Evolutionary conservation across 2,113 vertebrate species (phyloP).

Genomic region (Clarias batrachus): DNA sequence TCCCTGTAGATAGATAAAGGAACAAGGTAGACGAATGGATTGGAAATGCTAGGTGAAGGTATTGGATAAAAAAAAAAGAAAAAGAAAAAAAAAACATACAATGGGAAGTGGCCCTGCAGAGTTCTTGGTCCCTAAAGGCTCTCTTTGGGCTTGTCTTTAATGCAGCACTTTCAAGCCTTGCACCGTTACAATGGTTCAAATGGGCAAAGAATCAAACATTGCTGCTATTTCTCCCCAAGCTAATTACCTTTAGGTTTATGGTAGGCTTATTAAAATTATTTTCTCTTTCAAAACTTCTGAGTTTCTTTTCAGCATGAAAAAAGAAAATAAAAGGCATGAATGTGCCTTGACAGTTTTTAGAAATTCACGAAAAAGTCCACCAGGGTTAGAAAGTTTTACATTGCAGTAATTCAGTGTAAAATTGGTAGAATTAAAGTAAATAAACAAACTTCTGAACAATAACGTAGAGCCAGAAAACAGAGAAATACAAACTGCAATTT

Average conservation of each 20-base stretch:
- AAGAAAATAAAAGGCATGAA: conserved; percentile 47
- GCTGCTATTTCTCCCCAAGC: conserved; percentile 63
- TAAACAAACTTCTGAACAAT: conserved; percentile 54
- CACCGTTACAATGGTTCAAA: conserved; percentile 64
- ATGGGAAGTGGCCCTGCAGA: conserved; percentile 27
- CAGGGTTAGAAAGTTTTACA: conserved; percentile 50
- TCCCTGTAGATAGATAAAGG: conserved; percentile 56
- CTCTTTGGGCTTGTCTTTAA: conserved; percentile 62
- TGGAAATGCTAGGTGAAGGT: conserved; percentile 65
- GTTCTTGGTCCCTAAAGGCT: conserved; percentile 52
- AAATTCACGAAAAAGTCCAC: conserved; percentile 53
- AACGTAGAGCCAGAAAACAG: conserved; percentile 54
- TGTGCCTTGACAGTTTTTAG: conserved; percentile 52
- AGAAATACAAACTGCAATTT: conserved; percentile 37
- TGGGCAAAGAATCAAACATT: conserved; percentile 57
- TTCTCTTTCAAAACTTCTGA: conserved; percentile 58
- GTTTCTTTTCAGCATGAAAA: conserved; percentile 58
- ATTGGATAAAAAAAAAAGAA: conserved; percentile 45
- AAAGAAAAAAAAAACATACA: conserved; percentile 40
- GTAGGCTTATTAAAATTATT: conserved; percentile 66
- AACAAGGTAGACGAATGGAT: conserved; percentile 68
- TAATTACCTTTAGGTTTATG: conserved; percentile 69
- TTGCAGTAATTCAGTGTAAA: conserved; percentile 61
- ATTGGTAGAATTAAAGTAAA: conserved; percentile 60
- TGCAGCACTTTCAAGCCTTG: conserved; percentile 56